Conservation (phyloP, 1,140 invertebrate species). For the Listronotus bonariensis region DNA sequence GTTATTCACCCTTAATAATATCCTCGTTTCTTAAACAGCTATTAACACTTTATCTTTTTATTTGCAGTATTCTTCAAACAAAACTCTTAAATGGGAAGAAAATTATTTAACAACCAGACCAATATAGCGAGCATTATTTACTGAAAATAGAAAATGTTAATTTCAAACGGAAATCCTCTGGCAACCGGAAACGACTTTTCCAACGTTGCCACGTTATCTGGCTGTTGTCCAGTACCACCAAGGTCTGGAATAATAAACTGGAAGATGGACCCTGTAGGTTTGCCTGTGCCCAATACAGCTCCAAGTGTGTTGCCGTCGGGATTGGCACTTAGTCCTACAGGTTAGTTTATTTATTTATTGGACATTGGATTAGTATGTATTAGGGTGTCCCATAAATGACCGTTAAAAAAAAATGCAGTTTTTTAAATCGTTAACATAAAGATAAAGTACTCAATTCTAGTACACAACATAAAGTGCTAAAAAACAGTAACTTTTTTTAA, state of each 20-base stretch:
- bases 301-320: conserved; percentile 47
- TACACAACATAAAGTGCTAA: no score
- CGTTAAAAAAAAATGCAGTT: no score
- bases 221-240: conserved; percentile 53
- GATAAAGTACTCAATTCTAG: no score
- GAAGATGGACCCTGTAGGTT: conserved; percentile 56
- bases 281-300: conserved; percentile 50
- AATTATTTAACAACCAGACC: neutral
- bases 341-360: conserved; percentile 35
- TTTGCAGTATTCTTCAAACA: no score
- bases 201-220: conserved; percentile 53
- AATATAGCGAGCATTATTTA: neutral
- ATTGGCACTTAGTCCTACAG: conserved; percentile 53
- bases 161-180: conserved; percentile 51
- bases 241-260: conserved; percentile 53
- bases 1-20: no score
- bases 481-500: no score
- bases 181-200: conserved; percentile 53
- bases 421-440: no score
- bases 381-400: no score
- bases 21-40: no score
- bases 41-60: no score
- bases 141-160: conserved; percentile 48
- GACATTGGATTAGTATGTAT: neutral
- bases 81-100: conserved; percentile 8